Evolutionary conservation across 2,888 invertebrate species (phyloP), one percentile per base, ranked within the genome.

Genomic region (Sialis lutaria): DNA sequence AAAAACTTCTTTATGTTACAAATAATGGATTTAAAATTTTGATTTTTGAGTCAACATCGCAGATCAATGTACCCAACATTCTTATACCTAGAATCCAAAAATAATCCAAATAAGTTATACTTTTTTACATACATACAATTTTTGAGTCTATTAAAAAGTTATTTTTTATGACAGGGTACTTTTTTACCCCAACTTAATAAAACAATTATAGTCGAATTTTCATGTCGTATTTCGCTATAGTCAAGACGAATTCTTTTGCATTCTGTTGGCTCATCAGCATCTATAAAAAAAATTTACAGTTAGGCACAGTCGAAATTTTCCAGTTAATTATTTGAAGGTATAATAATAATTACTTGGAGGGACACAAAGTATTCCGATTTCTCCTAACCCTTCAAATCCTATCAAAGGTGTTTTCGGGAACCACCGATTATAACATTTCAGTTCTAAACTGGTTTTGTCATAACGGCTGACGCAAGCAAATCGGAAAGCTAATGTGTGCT

Each of bases 391-490:
- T 40, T 45, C 45, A 45, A 45, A 40, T 30, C 45, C 45, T 13
- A 45, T 45, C 40, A 45, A 34, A 39, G 39, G 45, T 22, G 40
- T 34, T 32, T 40, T 33, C 10, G 45, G 45, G 40, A 45, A 45
- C 37, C 31, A 37, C 31, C 32, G 37, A 12, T 39, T 34, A 9
- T 39, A 45, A 45, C 39, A 32, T 32, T 32, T 32, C 6, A 30
- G 10, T 45, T 45, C 45, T 10, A 40, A 32, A n/a, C 13, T 30
- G 32, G 39, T 45, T 45, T 34, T 13, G 9, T n/a, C 4, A 31
- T n/a, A 45, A 12, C 45, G 45, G 13, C 45, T 45, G 8, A 45
- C 33, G 10, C 45, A 45, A 3, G 45, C 45, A 45, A 45, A 45
- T 39, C 45, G 13, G 9, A 45, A 45, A n/a, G 45, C 45, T 13